Evolutionary conservation across 2,797 vertebrate species (phyloP).

Genomic region (Micromesistius poutassou): DNA sequence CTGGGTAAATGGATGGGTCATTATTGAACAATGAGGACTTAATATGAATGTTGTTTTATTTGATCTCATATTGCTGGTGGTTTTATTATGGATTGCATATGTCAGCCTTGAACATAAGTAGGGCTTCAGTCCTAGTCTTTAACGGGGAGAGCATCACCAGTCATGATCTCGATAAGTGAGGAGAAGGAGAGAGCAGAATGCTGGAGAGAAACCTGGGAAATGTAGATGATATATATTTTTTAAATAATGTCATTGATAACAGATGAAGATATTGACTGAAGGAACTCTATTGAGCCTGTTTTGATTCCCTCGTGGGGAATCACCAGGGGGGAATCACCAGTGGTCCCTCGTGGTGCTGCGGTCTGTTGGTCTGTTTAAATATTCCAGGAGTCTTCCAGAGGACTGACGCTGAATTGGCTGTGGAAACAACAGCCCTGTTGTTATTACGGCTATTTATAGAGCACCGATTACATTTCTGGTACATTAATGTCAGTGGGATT

Average conservation of each 20-base stretch:
- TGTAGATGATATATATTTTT: background rate
- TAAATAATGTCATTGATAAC: slow-evolving; percentile 42
- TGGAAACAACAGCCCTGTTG: background rate
- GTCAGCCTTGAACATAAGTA: background rate
- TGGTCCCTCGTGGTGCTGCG: too few relatives aligned
- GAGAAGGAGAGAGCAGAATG: background rate
- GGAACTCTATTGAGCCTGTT: slow-evolving; percentile 47
- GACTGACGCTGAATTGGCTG: background rate
- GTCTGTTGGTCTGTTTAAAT: slow-evolving; percentile 6
- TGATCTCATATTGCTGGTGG: background rate
- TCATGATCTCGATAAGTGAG: background rate
- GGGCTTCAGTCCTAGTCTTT: background rate
- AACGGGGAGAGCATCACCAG: background rate
- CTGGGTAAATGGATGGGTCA: background rate
- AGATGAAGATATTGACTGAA: slow-evolving; percentile 43
- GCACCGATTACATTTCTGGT: background rate
- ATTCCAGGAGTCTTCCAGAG: background rate
- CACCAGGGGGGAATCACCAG: too few relatives aligned
- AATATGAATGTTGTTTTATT: background rate
- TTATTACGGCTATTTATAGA: background rate
- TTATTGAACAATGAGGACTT: background rate
- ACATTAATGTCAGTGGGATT: background rate
- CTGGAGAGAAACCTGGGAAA: background rate
- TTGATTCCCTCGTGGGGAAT: slow-evolving; percentile 42
- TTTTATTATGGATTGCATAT: background rate